Conservation (phyloP, 2,113 vertebrate genomes). For the Campylorhamphus procurvoides region DNA sequence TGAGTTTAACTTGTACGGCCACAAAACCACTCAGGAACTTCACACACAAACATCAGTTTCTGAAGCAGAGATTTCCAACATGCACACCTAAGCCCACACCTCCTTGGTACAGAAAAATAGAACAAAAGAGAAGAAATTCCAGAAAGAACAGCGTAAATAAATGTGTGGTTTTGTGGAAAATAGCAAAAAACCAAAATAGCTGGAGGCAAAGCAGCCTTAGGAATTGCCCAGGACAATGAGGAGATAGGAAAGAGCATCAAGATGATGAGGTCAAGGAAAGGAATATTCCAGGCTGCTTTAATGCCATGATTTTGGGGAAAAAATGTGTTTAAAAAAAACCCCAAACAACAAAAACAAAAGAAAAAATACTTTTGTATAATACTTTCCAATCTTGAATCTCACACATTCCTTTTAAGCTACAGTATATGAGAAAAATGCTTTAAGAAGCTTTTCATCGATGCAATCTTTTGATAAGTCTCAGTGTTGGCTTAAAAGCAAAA, state of each 20-base stretch:
- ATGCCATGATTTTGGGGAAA: background rate
- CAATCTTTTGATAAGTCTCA: conserved; percentile 45
- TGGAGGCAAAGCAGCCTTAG: background rate
- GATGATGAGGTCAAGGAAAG: conserved; percentile 16
- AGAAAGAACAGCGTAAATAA: background rate
- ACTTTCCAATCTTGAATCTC: conserved; percentile 62
- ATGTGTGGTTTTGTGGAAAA: background rate
- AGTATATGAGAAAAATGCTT: conserved; percentile 20
- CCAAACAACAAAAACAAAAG: no score
- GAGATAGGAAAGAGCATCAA: background rate
- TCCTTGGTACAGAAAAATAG: background rate
- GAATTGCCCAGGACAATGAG: background rate
- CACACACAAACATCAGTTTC: background rate
- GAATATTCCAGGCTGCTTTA: background rate
- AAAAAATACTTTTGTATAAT: conserved; percentile 12
- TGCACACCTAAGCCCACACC: background rate
- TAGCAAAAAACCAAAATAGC: background rate
- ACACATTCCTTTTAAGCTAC: conserved; percentile 34
- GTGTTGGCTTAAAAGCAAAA: conserved; percentile 6
- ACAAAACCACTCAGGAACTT: background rate
- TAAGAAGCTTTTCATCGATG: background rate
- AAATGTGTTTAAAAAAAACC: no score
- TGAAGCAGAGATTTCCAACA: accelerated
- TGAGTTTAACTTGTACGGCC: background rate
- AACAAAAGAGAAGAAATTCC: background rate